A percentile compares a stretch with the other conserved stretches of the same genome.
phyloP scores from a whole-genome alignment of 2,113 vertebrate genomes.

The Melanocharis versteri region DNA sequence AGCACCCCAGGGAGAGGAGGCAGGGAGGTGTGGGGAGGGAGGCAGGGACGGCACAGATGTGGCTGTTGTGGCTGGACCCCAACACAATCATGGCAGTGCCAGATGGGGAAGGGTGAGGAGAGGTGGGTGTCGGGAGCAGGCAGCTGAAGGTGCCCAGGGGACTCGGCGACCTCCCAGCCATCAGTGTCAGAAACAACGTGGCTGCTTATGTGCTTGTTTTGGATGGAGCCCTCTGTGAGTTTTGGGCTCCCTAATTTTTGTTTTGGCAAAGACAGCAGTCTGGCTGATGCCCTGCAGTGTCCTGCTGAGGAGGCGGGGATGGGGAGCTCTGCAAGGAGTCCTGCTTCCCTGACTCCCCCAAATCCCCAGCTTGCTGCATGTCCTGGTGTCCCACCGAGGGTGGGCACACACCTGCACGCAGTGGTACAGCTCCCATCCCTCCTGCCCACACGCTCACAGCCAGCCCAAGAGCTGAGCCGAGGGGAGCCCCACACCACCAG shows the following conservation, averaged over 20 bases:
- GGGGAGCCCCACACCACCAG: background rate
- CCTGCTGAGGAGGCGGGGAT: background rate
- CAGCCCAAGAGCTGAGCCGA: background rate
- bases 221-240: background rate
- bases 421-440: background rate
- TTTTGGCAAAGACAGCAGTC: background rate
- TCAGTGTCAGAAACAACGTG: background rate
- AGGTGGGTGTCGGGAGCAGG: background rate
- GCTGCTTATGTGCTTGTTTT: background rate
- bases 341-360: background rate
- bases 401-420: background rate
- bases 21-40: background rate
- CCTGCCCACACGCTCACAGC: background rate
- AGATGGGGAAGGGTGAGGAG: background rate
- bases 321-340: background rate
- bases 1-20: background rate
- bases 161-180: accelerated
- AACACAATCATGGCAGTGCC: accelerated
- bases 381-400: background rate
- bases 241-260: background rate
- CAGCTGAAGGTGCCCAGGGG: background rate
- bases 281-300: background rate
- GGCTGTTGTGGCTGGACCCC: background rate
- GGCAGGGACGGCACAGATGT: background rate
- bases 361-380: accelerated